Percentiles rank a stretch among this genome's conserved stretches.
Conservation (phyloP, 92 coral and sea anemone genomes). For the Bergia puertoricense region DNA sequence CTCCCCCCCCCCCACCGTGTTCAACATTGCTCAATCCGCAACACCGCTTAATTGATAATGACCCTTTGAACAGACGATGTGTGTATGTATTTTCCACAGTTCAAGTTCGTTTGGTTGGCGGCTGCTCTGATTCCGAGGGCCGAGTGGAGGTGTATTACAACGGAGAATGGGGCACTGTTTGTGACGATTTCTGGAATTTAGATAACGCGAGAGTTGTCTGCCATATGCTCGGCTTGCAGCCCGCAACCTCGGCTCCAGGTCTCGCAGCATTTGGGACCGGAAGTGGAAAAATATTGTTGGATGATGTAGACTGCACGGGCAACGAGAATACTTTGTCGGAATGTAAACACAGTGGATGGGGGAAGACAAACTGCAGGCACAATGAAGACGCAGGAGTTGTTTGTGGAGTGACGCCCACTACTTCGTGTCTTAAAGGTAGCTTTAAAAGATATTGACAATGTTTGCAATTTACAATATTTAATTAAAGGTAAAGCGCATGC, state of each 20-base stretch:
- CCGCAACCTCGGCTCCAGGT: constrained; percentile 20
- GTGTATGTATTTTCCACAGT: background rate
- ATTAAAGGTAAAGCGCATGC: too few species aligned
- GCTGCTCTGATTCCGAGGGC: constrained; percentile 27
- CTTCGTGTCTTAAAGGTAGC: background rate
- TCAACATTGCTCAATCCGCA: background rate
- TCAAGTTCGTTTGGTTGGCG: constrained; percentile 30
- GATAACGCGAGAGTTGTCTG: constrained; percentile 39
- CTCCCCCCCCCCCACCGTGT: too few species aligned
- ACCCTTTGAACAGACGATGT: background rate
- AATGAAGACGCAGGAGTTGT: constrained; percentile 21
- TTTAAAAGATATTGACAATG: too few species aligned
- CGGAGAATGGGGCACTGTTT: constrained; percentile 34
- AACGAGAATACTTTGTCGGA: constrained; percentile 33
- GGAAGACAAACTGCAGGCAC: constrained; percentile 15
- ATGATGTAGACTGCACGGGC: constrained; percentile 38
- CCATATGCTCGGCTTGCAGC: constrained; percentile 30
- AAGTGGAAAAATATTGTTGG: constrained; percentile 30
- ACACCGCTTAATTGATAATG: too few species aligned
- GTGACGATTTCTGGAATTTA: constrained; percentile 36
- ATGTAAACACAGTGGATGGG: constrained; percentile 30
- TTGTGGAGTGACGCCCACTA: background rate
- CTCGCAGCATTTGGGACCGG: constrained; percentile 37
- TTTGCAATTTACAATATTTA: background rate
- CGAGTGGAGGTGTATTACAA: constrained; percentile 39